A percentile compares a stretch with the other conserved stretches of the same genome.
Conservation (phyloP, 2,113 vertebrate species). For the Raphicerus campestris region DNA sequence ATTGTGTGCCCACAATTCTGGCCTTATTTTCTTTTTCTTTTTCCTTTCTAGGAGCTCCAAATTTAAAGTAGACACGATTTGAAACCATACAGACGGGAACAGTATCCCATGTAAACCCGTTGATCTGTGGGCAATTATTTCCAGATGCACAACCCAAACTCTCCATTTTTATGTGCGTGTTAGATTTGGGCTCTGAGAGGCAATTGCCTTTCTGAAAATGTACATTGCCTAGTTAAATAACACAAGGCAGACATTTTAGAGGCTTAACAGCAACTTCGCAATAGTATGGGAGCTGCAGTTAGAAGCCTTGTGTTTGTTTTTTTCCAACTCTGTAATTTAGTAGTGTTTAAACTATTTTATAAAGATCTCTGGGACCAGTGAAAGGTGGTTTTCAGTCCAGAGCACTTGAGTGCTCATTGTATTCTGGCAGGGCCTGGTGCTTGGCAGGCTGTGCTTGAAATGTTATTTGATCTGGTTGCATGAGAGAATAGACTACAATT, state of each 20-base stretch:
- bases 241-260: conserved; percentile 48
- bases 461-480: conserved; percentile 87
- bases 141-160: conserved; percentile 65
- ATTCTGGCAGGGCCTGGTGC: conserved; percentile 78
- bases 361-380: conserved; percentile 70
- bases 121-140: conserved; percentile 77
- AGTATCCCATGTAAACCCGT: conserved; percentile 53
- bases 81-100: conserved; percentile 58
- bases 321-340: conserved; percentile 66
- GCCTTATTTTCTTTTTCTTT: not conserved
- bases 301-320: conserved; percentile 43
- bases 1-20: not conserved
- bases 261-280: conserved; percentile 35
- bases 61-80: conserved; percentile 65
- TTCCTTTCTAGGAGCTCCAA: conserved; percentile 35
- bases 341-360: conserved; percentile 72
- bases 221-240: conserved; percentile 34
- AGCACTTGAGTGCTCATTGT: conserved; percentile 80
- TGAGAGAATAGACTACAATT: conserved; percentile 84
- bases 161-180: conserved; percentile 50
- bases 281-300: conserved; percentile 49
- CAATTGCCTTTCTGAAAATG: not conserved
- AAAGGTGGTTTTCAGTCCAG: conserved; percentile 79
- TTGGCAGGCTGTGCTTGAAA: conserved; percentile 85
- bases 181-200: conserved; percentile 42